Evolutionary conservation across 2,888 invertebrate species (phyloP).

Genomic region (Poecilus cupreus): DNA sequence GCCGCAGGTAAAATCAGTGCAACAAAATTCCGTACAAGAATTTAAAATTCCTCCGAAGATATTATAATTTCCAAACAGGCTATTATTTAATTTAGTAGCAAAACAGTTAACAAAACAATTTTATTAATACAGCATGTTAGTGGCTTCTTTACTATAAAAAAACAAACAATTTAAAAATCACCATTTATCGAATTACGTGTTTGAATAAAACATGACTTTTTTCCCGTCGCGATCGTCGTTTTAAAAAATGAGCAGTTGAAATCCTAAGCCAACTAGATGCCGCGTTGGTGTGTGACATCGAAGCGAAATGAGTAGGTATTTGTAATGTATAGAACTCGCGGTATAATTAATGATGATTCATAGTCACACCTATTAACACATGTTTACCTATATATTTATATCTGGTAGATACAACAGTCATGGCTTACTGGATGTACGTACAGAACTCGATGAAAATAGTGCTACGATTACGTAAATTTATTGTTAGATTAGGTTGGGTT

Average conservation of each 20-base stretch:
- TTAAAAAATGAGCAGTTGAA: slow-evolving; percentile 34
- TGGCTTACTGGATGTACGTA: slow-evolving; percentile 4
- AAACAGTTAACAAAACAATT: slow-evolving; percentile 18
- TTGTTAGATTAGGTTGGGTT: slow-evolving; percentile 8
- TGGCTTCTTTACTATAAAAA: slow-evolving; percentile 41
- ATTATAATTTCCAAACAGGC: slow-evolving; percentile 17
- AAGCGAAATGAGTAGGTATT: slow-evolving; percentile 46
- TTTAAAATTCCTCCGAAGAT: not conserved
- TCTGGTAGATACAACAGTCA: slow-evolving; percentile 28
- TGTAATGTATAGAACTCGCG: slow-evolving; percentile 51
- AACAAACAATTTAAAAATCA: slow-evolving; percentile 14
- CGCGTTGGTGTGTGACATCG: slow-evolving; percentile 28
- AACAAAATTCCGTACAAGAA: not conserved
- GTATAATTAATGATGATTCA: slow-evolving; percentile 59
- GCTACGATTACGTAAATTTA: slow-evolving; percentile 17
- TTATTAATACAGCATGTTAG: slow-evolving; percentile 29
- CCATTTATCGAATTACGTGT: slow-evolving; percentile 35
- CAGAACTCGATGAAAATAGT: not conserved
- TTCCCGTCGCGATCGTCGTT: not conserved
- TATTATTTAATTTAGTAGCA: slow-evolving; percentile 26
- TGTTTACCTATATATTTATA: slow-evolving; percentile 57
- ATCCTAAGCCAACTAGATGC: not conserved
- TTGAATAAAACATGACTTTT: slow-evolving; percentile 45
- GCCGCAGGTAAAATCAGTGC: not conserved
- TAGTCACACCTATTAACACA: slow-evolving; percentile 58